Conservation (phyloP, 2,797 vertebrate genomes). For the Pseudochaenichthys georgianus region DNA sequence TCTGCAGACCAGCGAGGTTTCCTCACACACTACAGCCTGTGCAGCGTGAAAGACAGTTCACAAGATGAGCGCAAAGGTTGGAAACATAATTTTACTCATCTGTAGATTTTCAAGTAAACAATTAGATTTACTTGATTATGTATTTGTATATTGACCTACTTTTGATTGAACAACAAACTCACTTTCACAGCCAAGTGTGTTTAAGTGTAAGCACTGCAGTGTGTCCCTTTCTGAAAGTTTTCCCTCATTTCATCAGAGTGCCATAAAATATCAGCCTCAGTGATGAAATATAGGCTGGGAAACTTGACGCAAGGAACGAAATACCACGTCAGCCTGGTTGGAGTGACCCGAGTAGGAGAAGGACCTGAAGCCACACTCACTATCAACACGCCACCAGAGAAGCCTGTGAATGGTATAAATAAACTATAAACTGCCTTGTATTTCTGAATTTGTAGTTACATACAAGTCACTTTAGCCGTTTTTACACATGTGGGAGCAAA, state of each 20-base stretch:
- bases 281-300: conserved; percentile 43
- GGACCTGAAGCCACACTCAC: conserved; percentile 48
- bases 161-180: background rate
- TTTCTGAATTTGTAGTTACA: background rate
- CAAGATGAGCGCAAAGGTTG: conserved; percentile 33
- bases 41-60: conserved; percentile 48
- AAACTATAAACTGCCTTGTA: background rate
- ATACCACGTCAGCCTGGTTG: conserved; percentile 73
- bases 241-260: conserved; percentile 57
- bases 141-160: conserved; percentile 1
- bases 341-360: conserved; percentile 63
- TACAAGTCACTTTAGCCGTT: background rate
- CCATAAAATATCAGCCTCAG: conserved; percentile 54
- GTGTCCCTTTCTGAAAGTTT: background rate
- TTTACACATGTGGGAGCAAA: background rate
- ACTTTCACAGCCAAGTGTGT: background rate
- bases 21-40: conserved; percentile 74
- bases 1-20: conserved; percentile 59
- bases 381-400: conserved; percentile 44
- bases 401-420: conserved; percentile 51
- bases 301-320: conserved; percentile 59
- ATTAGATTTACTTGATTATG: too few species aligned
- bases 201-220: background rate
- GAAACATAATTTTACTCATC: background rate
- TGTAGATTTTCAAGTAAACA: background rate